A percentile compares a stretch with the other conserved stretches of the same genome.
These are phyloP conservation scores for Drosophila longiperda DNA, from an alignment of 2,888 invertebrate species.

Conservation along the genomic window DNA sequence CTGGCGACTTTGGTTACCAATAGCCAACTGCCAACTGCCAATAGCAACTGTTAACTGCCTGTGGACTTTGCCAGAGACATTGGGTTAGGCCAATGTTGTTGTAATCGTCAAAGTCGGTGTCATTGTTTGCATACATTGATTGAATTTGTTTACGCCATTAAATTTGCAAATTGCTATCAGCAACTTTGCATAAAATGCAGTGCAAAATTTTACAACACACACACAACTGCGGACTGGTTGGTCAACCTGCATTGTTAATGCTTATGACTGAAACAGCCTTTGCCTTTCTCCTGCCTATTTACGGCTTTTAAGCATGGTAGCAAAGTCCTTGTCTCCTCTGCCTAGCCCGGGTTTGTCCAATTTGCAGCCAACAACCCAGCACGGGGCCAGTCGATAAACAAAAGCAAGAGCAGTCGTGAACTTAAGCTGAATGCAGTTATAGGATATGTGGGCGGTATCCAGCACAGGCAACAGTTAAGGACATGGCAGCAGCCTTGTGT, in stretches of 20 bases:
- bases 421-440: conserved; percentile 55
- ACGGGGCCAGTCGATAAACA: conserved; percentile 62
- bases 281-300: conserved; percentile 1
- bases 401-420: conserved; percentile 56
- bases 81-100: conserved; percentile 34
- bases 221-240: conserved; percentile 32
- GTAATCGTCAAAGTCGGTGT: conserved; percentile 45
- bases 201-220: conserved; percentile 69
- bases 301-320: conserved; percentile 32
- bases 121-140: conserved; percentile 82
- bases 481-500: conserved; percentile 39
- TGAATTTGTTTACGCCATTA: conserved; percentile 85
- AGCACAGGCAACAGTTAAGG: conserved; percentile 17
- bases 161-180: conserved; percentile 84
- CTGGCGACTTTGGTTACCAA: conserved; percentile 19
- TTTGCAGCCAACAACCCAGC: conserved; percentile 8
- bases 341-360: conserved; percentile 26
- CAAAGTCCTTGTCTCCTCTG: conserved; percentile 15
- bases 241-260: conserved; percentile 58
- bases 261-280: conserved; percentile 42
- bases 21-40: conserved; percentile 14
- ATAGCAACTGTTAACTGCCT: conserved; percentile 23
- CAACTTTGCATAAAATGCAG: conserved; percentile 83
- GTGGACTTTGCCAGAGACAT: conserved; percentile 13
- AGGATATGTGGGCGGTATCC: conserved; percentile 30